Evolutionary conservation across 53 echinoderm and acorn worm genomes (phyloP).

Genomic region (Stichopus horrens): DNA sequence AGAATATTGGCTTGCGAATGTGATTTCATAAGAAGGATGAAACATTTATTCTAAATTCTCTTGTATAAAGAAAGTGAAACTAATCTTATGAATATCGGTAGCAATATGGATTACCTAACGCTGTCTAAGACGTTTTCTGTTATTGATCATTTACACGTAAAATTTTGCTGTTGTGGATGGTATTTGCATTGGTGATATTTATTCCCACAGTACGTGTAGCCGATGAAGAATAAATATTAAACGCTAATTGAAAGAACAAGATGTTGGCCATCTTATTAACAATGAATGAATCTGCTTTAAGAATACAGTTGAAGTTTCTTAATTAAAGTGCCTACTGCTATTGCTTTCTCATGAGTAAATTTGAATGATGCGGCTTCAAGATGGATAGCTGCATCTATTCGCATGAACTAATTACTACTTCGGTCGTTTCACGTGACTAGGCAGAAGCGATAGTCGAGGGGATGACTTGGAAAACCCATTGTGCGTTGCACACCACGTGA

Average conservation of each 20-base stretch:
- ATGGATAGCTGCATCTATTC: constrained; percentile 8
- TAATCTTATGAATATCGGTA: no score
- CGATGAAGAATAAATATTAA: not conserved
- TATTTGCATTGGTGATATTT: not conserved
- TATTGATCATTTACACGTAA: not conserved
- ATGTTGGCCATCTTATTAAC: not conserved
- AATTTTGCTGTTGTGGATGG: not conserved
- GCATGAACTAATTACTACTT: constrained; percentile 16
- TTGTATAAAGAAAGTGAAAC: no score
- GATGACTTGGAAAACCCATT: constrained; percentile 3
- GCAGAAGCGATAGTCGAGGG: not conserved
- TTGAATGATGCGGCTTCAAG: constrained; percentile 36
- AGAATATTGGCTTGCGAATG: no score
- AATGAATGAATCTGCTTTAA: not conserved
- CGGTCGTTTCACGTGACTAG: constrained; percentile 11
- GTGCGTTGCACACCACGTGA: constrained; percentile 14
- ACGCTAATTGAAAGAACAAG: not conserved
- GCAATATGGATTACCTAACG: no score
- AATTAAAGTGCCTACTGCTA: constrained; percentile 33
- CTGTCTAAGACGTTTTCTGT: not conserved
- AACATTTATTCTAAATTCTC: no score
- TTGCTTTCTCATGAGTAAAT: constrained; percentile 22
- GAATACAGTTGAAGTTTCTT: constrained; percentile 8
- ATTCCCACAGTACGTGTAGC: not conserved
- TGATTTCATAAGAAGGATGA: no score